phyloP scores from a whole-genome alignment of 1,140 invertebrate genomes.

The Platorchestia sp. region DNA sequence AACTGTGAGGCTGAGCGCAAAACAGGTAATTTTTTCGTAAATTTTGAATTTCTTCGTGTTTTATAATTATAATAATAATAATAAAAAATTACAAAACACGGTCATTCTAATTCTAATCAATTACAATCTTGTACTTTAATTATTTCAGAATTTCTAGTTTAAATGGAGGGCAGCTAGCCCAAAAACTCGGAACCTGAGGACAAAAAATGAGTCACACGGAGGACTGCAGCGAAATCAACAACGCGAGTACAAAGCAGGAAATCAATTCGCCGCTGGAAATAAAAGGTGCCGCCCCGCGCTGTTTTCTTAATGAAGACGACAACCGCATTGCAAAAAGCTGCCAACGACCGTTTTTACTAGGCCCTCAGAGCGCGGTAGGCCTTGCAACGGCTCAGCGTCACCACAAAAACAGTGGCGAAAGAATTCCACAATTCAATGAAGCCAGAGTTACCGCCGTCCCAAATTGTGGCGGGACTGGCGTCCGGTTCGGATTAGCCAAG shows the following conservation, averaged over 20 bases:
- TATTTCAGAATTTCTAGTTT: neutral
- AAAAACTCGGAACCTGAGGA: neutral
- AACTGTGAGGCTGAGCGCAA: too few species aligned
- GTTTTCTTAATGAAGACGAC: neutral
- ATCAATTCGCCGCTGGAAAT: neutral
- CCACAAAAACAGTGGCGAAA: neutral
- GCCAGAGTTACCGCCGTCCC: neutral
- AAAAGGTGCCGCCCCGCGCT: neutral
- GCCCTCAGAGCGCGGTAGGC: neutral
- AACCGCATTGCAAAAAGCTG: neutral
- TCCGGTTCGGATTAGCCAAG: neutral
- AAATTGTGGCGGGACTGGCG: neutral
- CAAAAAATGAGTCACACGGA: neutral
- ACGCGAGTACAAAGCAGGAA: neutral
- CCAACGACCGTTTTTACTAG: neutral
- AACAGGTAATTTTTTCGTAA: too few species aligned
- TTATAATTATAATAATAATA: too few species aligned
- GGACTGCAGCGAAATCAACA: neutral
- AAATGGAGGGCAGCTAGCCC: neutral
- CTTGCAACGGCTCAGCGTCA: neutral
- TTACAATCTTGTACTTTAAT: too few species aligned
- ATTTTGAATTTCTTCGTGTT: too few species aligned
- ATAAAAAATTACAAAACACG: too few species aligned
- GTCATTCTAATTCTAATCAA: too few species aligned
- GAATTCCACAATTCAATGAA: neutral